Evolutionary conservation across 2,113 vertebrate species (phyloP).

Genomic region (Macrotis lagotis): DNA sequence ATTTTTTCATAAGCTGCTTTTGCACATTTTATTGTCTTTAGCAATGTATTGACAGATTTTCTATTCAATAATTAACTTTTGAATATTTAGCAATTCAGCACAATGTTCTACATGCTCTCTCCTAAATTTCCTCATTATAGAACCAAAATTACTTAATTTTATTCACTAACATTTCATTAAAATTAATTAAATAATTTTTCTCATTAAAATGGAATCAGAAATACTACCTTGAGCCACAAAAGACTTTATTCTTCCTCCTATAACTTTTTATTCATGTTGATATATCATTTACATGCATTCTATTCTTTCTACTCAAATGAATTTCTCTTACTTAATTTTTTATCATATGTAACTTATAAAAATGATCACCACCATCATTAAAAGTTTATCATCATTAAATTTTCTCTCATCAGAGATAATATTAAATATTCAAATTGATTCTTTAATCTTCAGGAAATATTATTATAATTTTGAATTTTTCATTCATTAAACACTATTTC

Average conservation of each 20-base stretch:
- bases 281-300: slow-evolving; percentile 19
- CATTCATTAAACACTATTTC: slow-evolving; percentile 16
- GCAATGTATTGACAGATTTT: slow-evolving; percentile 46
- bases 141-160: slow-evolving; percentile 69
- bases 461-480: neutral
- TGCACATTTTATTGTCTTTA: slow-evolving; percentile 22
- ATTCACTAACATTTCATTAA: slow-evolving; percentile 66
- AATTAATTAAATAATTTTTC: slow-evolving; percentile 70
- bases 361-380: neutral
- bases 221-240: slow-evolving; percentile 56
- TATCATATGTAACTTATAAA: slow-evolving; percentile 13
- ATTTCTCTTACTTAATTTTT: neutral
- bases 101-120: slow-evolving; percentile 63
- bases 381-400: slow-evolving; percentile 22
- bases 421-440: neutral
- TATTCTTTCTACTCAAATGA: slow-evolving; percentile 49
- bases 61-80: slow-evolving; percentile 62
- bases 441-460: slow-evolving; percentile 21
- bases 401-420: neutral
- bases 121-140: slow-evolving; percentile 70
- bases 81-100: slow-evolving; percentile 65
- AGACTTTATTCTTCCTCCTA: slow-evolving; percentile 49
- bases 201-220: slow-evolving; percentile 67
- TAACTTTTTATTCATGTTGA: slow-evolving; percentile 55
- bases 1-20: slow-evolving; percentile 31